Conservation (phyloP, 1,140 invertebrate species). For the Pogonognathellus flavescens region DNA sequence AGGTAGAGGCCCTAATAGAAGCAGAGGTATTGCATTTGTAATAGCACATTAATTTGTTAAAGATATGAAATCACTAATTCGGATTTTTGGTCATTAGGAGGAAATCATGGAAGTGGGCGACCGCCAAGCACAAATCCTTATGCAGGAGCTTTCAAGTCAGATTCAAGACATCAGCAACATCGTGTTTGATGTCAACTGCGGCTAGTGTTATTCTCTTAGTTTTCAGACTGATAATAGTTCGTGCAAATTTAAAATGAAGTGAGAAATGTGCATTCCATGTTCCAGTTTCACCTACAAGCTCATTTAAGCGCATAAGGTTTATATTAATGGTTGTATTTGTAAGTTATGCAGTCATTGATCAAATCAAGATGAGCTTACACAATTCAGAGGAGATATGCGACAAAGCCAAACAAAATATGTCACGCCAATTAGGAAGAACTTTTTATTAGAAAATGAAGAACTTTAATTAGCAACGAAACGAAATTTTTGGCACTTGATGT, state of each 20-base stretch:
- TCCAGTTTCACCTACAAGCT: conserved; percentile 11
- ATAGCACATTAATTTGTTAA: not conserved
- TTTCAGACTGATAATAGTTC: conserved; percentile 21
- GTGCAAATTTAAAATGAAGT: conserved; percentile 20
- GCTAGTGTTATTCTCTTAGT: conserved; percentile 27
- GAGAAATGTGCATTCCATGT: conserved; percentile 42
- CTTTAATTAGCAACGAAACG: not conserved
- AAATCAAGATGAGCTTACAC: conserved; percentile 7
- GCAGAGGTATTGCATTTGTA: conserved; percentile 53
- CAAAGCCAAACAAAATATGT: conserved; percentile 29
- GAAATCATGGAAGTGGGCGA: conserved; percentile 55
- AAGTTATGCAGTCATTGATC: not conserved
- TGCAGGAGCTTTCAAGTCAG: conserved; percentile 60
- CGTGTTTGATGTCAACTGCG: conserved; percentile 64
- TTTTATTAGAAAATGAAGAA: not conserved
- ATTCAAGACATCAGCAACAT: conserved; percentile 64
- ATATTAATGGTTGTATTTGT: conserved; percentile 1
- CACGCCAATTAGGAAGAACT: conserved; percentile 3
- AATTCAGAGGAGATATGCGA: conserved; percentile 1
- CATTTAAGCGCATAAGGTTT: conserved; percentile 14
- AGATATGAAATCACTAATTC: not conserved
- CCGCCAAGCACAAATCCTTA: conserved; percentile 55
- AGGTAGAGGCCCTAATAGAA: conserved; percentile 65
- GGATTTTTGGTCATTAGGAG: conserved; percentile 32
- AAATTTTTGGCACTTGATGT: not conserved